phyloP scores from a whole-genome alignment of 2,113 vertebrate genomes.

The Tyto alba region DNA sequence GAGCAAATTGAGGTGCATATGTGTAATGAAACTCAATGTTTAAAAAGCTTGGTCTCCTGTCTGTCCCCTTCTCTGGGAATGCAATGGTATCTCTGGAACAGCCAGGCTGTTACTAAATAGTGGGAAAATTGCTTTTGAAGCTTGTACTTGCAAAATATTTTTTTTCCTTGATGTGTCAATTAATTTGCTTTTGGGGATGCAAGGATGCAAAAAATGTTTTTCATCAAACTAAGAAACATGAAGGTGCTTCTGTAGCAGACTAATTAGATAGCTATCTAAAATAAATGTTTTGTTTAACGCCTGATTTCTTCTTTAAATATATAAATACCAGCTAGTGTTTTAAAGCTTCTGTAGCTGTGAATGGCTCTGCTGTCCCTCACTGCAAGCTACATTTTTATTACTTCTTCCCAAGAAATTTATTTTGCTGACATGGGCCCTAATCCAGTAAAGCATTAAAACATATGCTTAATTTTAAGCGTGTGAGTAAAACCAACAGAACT shows the following conservation, averaged over 20 bases:
- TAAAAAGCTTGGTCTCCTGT: background rate
- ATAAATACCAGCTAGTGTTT: conserved; percentile 54
- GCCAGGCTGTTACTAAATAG: background rate
- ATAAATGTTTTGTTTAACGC: conserved; percentile 41
- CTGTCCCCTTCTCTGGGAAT: background rate
- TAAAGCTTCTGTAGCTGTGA: conserved; percentile 51
- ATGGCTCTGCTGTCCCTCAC: conserved; percentile 45
- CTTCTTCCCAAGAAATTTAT: conserved; percentile 56
- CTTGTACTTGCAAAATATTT: background rate
- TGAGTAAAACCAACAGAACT: conserved; percentile 1
- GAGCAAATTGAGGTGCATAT: background rate
- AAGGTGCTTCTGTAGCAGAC: background rate
- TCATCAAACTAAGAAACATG: background rate
- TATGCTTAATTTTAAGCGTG: conserved; percentile 27
- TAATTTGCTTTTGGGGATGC: background rate
- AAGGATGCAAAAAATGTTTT: background rate
- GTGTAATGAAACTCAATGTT: background rate
- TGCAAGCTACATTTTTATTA: conserved; percentile 48
- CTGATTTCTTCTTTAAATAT: conserved; percentile 53
- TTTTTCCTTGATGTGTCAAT: background rate
- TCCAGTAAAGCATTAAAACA: conserved; percentile 56
- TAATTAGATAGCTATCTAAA: conserved; percentile 50
- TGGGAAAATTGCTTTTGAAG: background rate
- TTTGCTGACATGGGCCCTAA: conserved; percentile 60
- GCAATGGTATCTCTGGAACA: background rate